Conservation (phyloP, 2,797 vertebrate species). For the Champsocephalus esox region DNA sequence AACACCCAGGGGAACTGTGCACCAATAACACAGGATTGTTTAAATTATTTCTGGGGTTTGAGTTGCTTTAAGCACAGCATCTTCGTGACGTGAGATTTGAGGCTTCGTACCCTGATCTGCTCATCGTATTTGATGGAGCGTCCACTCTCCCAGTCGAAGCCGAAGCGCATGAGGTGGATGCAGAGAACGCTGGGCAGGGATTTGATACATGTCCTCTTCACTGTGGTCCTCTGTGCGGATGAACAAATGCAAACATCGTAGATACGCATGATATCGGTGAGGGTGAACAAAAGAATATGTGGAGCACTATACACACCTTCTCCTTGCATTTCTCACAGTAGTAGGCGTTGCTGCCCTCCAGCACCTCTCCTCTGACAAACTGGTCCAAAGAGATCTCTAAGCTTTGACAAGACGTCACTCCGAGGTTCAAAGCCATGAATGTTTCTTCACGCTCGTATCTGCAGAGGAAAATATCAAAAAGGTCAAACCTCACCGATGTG, state of each 20-base stretch:
- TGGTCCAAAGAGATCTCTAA: conserved; percentile 98
- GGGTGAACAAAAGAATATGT: neutral
- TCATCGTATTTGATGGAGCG: conserved; percentile 99
- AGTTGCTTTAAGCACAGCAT: neutral
- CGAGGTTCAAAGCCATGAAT: conserved; percentile 98
- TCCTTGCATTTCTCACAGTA: conserved; percentile 99
- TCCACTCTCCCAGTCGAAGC: conserved; percentile 99
- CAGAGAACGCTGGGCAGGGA: conserved; percentile 95
- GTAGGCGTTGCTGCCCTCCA: conserved; percentile 98
- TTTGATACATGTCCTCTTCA: conserved; percentile 98
- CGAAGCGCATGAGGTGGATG: conserved; percentile 98
- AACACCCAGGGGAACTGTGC: conserved; percentile 97
- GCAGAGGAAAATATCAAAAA: neutral
- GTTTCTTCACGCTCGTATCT: conserved; percentile 99
- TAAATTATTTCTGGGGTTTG: neutral
- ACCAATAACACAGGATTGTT: neutral
- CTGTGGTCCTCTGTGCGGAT: conserved; percentile 91
- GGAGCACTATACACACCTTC: conserved; percentile 87
- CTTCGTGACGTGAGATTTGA: neutral
- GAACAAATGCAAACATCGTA: conserved; percentile 13
- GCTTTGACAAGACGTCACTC: conserved; percentile 98
- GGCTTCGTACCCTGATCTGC: conserved; percentile 91
- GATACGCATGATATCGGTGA: neutral
- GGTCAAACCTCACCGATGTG: neutral
- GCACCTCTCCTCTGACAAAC: conserved; percentile 97